Evolutionary conservation across 2,888 invertebrate species (phyloP).

Genomic region (Amphipoea lucens): DNA sequence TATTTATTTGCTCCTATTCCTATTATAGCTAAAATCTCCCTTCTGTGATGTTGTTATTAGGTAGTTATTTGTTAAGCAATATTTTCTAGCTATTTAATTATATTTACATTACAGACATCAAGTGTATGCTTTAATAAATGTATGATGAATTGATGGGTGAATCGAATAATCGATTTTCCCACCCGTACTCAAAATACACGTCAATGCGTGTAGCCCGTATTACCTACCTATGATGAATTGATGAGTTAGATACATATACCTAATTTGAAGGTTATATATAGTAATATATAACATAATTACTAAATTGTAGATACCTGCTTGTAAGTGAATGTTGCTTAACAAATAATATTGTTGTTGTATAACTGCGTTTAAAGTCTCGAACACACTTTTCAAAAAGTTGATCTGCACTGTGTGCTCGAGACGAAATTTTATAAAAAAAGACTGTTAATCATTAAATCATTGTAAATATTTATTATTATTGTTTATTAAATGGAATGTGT

Average conservation of each 20-base stretch:
- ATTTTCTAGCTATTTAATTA: constrained; percentile 15
- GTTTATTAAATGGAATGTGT: constrained; percentile 67
- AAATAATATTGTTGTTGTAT: constrained; percentile 32
- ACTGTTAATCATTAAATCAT: constrained; percentile 58
- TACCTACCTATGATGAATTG: no score
- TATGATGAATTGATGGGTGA: not conserved
- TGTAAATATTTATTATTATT: constrained; percentile 46
- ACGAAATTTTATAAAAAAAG: constrained; percentile 48
- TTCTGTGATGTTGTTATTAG: constrained; percentile 52
- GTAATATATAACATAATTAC: not conserved
- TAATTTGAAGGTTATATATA: not conserved
- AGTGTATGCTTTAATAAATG: not conserved
- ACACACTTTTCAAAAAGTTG: not conserved
- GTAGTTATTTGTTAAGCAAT: constrained; percentile 40
- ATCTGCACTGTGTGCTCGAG: constrained; percentile 10
- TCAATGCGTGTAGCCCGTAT: no score
- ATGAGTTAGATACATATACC: no score
- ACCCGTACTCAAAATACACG: no score
- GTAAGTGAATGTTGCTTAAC: constrained; percentile 41
- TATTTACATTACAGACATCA: not conserved
- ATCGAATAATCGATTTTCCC: no score
- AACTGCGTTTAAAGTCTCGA: constrained; percentile 31
- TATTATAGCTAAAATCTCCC: constrained; percentile 21
- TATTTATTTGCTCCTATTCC: constrained; percentile 2
- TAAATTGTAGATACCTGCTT: not conserved